Evolutionary conservation across 2,797 vertebrate genomes (phyloP).

Genomic region (Manis pentadactyla): DNA sequence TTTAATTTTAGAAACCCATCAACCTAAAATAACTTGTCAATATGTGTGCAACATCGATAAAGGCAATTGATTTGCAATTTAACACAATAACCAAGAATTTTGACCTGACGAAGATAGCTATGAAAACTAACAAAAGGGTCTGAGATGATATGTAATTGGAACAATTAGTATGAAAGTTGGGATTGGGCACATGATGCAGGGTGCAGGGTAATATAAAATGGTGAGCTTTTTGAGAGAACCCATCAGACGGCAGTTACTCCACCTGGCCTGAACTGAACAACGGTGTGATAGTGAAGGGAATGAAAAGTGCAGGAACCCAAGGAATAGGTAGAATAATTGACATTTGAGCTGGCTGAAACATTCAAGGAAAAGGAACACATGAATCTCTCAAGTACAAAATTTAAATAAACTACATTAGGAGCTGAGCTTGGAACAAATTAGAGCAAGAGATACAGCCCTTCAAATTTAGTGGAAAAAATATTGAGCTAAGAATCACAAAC

Average conservation of each 20-base stretch:
- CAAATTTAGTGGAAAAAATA: background rate
- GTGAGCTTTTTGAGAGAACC: background rate
- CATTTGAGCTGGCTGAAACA: background rate
- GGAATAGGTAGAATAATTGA: background rate
- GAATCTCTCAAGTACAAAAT: slow-evolving; percentile 7
- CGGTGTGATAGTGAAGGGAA: background rate
- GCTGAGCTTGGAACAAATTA: slow-evolving; percentile 5
- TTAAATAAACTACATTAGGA: background rate
- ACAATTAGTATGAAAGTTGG: background rate
- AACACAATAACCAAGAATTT: background rate
- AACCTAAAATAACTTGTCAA: slow-evolving; percentile 48
- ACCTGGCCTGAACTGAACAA: background rate
- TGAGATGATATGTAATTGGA: background rate
- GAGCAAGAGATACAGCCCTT: slow-evolving; percentile 1
- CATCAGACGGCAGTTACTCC: background rate
- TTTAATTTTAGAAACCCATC: slow-evolving; percentile 33
- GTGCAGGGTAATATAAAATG: background rate
- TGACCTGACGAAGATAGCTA: background rate
- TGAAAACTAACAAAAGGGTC: background rate
- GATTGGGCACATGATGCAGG: background rate
- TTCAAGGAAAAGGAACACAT: background rate
- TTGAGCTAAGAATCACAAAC: background rate
- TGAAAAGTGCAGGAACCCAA: background rate
- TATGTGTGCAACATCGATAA: background rate
- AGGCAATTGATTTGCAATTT: slow-evolving; percentile 2